Percentiles rank a stretch among this genome's conserved stretches.
Conservation (phyloP, 1,140 invertebrate species). For the Lutraria rhynchaena region DNA sequence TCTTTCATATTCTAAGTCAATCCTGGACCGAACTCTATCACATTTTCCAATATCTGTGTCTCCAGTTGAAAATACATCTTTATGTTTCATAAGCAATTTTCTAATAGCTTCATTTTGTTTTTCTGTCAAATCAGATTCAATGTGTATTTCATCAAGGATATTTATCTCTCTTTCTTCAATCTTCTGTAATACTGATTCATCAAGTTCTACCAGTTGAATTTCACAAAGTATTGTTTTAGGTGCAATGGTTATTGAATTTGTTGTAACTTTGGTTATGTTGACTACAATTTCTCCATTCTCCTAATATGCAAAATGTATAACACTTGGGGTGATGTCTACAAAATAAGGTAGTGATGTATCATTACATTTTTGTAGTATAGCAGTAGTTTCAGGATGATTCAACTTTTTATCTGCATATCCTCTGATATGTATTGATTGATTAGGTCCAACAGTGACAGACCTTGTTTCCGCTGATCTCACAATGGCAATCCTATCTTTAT, state of each 20-base stretch:
- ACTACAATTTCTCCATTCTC: constrained; percentile 27
- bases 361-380: constrained; percentile 51
- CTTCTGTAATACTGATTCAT: constrained; percentile 7
- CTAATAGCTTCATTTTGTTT: constrained; percentile 3
- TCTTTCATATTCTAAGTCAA: constrained; percentile 41
- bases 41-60: constrained; percentile 54
- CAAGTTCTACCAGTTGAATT: constrained; percentile 52
- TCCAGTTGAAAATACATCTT: constrained; percentile 39
- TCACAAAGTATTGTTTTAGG: constrained; percentile 60
- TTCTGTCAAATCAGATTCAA: neutral
- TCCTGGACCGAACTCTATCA: constrained; percentile 27
- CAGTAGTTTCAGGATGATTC: constrained; percentile 40
- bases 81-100: constrained; percentile 10
- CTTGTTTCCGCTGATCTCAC: constrained; percentile 27
- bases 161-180: neutral
- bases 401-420: constrained; percentile 46
- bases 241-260: constrained; percentile 39
- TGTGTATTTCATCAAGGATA: constrained; percentile 1
- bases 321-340: constrained; percentile 46
- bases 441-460: constrained; percentile 47
- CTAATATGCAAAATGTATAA: constrained; percentile 41
- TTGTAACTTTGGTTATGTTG: constrained; percentile 51
- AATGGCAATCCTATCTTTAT: constrained; percentile 35
- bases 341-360: constrained; percentile 31
- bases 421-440: constrained; percentile 13